Evolutionary conservation across 1,140 invertebrate species (phyloP), one percentile per base, ranked within the genome.

Genomic region (Pachyrhynchus sulphureomaculatus): DNA sequence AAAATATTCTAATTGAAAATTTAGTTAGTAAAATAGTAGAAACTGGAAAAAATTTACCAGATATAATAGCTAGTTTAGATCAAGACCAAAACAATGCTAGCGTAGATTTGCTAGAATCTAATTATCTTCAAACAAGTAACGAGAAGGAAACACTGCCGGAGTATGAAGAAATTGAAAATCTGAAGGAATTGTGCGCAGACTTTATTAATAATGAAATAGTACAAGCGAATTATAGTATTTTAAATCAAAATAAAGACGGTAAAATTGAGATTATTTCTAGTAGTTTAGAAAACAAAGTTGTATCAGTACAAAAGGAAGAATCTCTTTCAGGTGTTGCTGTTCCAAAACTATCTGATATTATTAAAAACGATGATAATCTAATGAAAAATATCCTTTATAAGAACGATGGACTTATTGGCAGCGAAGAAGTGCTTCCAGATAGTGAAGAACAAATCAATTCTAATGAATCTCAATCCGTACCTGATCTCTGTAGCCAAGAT

Each of bases 341-440:
- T 26, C 66, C 66, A 0, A 67, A 58, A 57, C 39, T 67, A 15
- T 62, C 53, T 26, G 66, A 68, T 45, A 58, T 68, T 34, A 61
- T 55, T 23, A 24, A 23, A 44, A 62, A 56, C 48, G 60, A 65
- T 55, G 21, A 36, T 23, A 37, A 59, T 20, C 34, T 63, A 34
- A 36, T 57, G 9, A 36, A 54, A 20, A 36, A 44, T 26, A 13
- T 63, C 18, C 39, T 33, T 13, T 33, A 29, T 29, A 51, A 17
- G 17, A 15, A 29, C 39, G 9, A 49, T 24, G 39, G 23, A n/a
- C 24, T 17, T 23, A 3, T n/a, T 33, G 45, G 44, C 10, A 20
- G 45, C 18, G 23, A 29, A 21, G 58, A 45, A 61, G 26, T 36
- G n/a, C 32, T 61, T 23, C 18, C 41, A 42, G 47, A 52, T 45